A percentile compares a stretch with the other conserved stretches of the same genome.
These are phyloP conservation scores for Lutjanus erythropterus DNA, from an alignment of 2,113 vertebrate genomes.

Conservation along the genomic window DNA sequence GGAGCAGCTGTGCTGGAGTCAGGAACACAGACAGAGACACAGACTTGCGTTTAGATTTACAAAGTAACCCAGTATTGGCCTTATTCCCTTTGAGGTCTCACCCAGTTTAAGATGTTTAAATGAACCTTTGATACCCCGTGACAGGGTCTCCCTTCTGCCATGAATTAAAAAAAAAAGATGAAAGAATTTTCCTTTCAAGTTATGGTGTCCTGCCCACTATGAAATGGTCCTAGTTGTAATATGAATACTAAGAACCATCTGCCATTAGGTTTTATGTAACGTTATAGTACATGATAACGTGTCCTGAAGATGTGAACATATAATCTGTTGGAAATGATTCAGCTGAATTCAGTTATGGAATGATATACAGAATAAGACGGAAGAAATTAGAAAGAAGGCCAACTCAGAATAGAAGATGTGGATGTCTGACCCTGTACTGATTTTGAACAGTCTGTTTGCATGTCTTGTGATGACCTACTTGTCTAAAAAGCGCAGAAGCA, in stretches of 20 bases:
- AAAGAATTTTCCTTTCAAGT: constrained; percentile 20
- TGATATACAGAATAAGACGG: neutral
- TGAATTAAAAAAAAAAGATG: constrained; percentile 9
- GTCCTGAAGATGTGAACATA: neutral
- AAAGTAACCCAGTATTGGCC: constrained; percentile 21
- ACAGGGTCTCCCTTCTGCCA: constrained; percentile 15
- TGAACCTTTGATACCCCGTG: constrained; percentile 27
- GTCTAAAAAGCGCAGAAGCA: neutral
- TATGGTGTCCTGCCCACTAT: neutral
- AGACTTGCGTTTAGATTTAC: constrained; percentile 51
- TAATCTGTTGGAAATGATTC: neutral
- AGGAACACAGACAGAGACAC: constrained; percentile 46
- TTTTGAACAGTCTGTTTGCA: neutral
- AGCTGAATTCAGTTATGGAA: neutral
- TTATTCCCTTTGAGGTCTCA: constrained; percentile 27
- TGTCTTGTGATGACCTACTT: too few species aligned
- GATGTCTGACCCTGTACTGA: neutral
- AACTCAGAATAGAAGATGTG: neutral
- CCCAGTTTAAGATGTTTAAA: constrained; percentile 44
- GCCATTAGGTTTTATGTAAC: constrained; percentile 16
- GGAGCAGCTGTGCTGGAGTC: constrained; percentile 71
- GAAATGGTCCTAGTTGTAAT: constrained; percentile 3
- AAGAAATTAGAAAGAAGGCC: neutral
- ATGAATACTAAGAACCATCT: neutral
- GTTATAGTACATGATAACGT: neutral